Evolutionary conservation across 35 echinoderm and acorn worm species (phyloP).

Genomic region (Nesometra sesokonis): DNA sequence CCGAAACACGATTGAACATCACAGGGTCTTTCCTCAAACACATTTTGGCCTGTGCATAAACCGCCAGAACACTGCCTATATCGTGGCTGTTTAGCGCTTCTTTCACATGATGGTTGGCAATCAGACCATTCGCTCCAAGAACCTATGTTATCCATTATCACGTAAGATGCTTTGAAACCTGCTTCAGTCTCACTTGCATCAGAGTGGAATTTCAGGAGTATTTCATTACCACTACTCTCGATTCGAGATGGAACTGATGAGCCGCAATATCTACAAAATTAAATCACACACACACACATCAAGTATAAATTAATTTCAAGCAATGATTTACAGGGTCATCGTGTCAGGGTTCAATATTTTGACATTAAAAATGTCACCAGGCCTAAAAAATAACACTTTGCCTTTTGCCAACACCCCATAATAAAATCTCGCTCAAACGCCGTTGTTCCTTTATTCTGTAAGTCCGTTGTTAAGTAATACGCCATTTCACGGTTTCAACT

Average conservation of each 20-base stretch:
- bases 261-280: not conserved
- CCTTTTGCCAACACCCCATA: too few species aligned
- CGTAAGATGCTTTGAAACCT: not conserved
- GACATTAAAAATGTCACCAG: too few species aligned
- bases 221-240: not conserved
- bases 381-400: too few species aligned
- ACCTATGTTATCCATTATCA: not conserved
- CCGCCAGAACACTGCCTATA: not conserved
- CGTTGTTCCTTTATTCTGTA: too few species aligned
- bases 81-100: not conserved
- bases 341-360: too few species aligned
- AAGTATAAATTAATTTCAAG: too few species aligned
- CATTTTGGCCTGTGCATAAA: not conserved
- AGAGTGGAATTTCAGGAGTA: not conserved
- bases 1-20: not conserved
- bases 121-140: not conserved
- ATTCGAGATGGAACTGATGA: not conserved
- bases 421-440: too few species aligned
- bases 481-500: too few species aligned
- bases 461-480: too few species aligned
- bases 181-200: not conserved
- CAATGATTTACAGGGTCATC: too few species aligned
- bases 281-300: not conserved
- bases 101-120: not conserved
- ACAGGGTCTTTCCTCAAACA: not conserved